Conservation (phyloP, 2,113 vertebrate species). For the Pipra filicauda region DNA sequence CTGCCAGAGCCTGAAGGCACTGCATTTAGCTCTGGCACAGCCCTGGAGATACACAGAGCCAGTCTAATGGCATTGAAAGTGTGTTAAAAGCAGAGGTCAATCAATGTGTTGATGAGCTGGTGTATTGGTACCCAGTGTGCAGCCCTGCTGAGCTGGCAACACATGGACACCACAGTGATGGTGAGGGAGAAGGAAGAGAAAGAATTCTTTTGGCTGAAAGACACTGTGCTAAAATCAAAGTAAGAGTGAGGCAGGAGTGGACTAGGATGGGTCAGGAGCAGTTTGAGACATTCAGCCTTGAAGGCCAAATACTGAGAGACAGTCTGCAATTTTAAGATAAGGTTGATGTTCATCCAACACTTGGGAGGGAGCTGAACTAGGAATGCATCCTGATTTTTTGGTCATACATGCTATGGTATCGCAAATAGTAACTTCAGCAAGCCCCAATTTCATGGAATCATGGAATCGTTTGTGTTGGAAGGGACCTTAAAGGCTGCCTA, state of each 20-base stretch:
- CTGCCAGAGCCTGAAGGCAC: not conserved
- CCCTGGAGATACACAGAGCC: not conserved
- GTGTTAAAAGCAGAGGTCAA: not conserved
- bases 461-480: not conserved
- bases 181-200: not conserved
- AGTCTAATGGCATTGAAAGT: not conserved
- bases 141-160: not conserved
- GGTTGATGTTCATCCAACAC: not conserved
- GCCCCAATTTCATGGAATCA: not conserved
- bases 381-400: not conserved
- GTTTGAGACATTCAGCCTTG: not conserved
- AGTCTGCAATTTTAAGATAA: not conserved
- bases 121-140: not conserved
- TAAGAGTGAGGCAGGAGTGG: not conserved
- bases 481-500: not conserved
- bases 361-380: not conserved
- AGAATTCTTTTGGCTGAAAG: not conserved
- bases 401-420: not conserved
- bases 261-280: not conserved
- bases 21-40: not conserved
- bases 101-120: not conserved
- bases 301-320: not conserved
- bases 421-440: not conserved
- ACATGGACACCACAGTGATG: rapidly evolving
- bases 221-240: not conserved